Evolutionary conservation across 2,113 vertebrate genomes (phyloP).

Genomic region (Rissa tridactyla): DNA sequence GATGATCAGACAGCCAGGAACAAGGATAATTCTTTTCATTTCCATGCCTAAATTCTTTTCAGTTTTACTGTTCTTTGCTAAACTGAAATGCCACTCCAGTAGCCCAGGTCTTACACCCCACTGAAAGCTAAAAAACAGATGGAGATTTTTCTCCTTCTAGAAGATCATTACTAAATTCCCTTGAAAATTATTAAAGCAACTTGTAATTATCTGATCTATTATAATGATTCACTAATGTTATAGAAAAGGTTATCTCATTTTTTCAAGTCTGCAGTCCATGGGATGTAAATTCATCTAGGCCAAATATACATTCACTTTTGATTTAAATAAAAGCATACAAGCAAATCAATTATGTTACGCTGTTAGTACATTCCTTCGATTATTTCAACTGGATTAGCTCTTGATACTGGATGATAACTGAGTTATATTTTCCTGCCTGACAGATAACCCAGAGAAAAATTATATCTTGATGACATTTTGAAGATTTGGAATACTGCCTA

Average conservation of each 20-base stretch:
- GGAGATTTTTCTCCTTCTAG: not conserved
- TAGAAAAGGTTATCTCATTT: not conserved
- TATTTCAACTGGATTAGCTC: not conserved
- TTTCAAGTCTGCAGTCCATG: not conserved
- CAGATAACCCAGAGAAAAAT: not conserved
- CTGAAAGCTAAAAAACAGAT: not conserved
- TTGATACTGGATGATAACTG: not conserved
- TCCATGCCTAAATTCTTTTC: not conserved
- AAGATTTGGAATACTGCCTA: conserved; percentile 19
- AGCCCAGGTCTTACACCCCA: not conserved
- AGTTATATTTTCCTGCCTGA: not conserved
- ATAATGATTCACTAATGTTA: not conserved
- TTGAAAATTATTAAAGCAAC: not conserved
- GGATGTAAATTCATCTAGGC: not conserved
- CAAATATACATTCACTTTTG: not conserved
- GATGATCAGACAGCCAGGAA: not conserved
- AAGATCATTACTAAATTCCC: not conserved
- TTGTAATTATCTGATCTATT: not conserved
- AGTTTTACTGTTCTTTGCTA: not conserved
- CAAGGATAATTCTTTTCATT: not conserved
- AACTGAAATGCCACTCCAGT: not conserved
- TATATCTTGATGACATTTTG: not conserved
- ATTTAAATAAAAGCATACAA: not conserved
- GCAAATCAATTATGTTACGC: not conserved
- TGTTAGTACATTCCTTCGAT: not conserved